These are phyloP conservation scores for Ochotona curzoniae DNA, from an alignment of 2,113 vertebrate genomes.

Conservation along the genomic window DNA sequence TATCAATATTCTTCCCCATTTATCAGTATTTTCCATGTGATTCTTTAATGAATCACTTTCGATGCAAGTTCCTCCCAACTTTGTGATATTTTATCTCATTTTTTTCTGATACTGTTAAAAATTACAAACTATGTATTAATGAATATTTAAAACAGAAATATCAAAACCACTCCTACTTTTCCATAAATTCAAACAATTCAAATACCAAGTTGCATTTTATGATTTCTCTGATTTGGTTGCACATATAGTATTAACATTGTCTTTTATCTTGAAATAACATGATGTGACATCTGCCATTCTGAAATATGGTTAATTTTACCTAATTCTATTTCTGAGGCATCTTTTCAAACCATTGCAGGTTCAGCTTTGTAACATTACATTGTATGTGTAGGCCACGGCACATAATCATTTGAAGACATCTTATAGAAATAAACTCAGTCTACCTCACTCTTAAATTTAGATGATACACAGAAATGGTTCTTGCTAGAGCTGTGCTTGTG, in stretches of 20 bases:
- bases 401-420: constrained; percentile 54
- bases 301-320: not conserved
- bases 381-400: not conserved
- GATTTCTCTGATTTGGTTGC: constrained; percentile 26
- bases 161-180: constrained; percentile 1
- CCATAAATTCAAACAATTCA: constrained; percentile 3
- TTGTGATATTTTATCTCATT: constrained; percentile 42
- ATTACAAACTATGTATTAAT: not conserved
- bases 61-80: constrained; percentile 14
- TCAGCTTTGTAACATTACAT: not conserved
- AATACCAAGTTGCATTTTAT: not conserved
- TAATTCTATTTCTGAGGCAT: constrained; percentile 29
- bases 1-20: constrained; percentile 43
- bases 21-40: constrained; percentile 44
- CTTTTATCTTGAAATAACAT: constrained; percentile 47
- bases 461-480: not conserved
- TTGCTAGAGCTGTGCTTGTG: constrained; percentile 34
- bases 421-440: constrained; percentile 35
- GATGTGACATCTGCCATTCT: constrained; percentile 23
- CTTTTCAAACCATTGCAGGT: constrained; percentile 45
- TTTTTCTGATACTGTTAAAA: constrained; percentile 43
- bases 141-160: constrained; percentile 29
- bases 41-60: constrained; percentile 37
- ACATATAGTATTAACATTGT: constrained; percentile 9
- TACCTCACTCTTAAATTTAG: constrained; percentile 34